Evolutionary conservation across 2,113 vertebrate genomes (phyloP), one percentile per base, ranked within the genome.

Genomic region (Diadophis punctatus): DNA sequence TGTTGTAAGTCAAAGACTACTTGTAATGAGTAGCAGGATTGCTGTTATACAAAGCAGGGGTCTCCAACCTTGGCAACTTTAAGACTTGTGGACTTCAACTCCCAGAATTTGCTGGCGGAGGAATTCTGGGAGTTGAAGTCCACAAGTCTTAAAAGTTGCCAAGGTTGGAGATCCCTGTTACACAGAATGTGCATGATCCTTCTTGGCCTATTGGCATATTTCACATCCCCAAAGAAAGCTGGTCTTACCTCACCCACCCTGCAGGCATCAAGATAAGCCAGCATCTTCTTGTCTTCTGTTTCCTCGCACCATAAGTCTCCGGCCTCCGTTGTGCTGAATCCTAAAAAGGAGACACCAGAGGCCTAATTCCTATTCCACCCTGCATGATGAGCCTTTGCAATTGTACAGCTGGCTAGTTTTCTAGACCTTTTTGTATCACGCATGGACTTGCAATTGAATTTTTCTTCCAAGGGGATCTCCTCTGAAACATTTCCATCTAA

Each of bases 231-330:
- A 4, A 8, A 87, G 49, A 63, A 25, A 49, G 14, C 8, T 56
- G 7, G 58, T 14, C 91, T 92, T 88, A 92, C 91, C 91, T 92
- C 91, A 12, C 91, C 91, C 49, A 92, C 91, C 25, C 48, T 92
- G 86, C 86, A 88, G 60, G 60, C 27, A 12, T 92, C 91, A 25
- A 46, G 8, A 52, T 92, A 92, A 88, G 49, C 91, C 60, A 74
- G 34, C 60, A 88, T 88, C 63, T 88, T 92, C 34, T 74, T 68
- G 22, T 74, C 49, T 53, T 92, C 87, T 8, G 58, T 22, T 30
- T 39, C 39, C 22, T 43, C 49, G 86, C 86, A 92, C 91, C 91
- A 92, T 39, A 92, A 51, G n/a, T 74, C 60, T 88, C 16, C 49
- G 7, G 49, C 4, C 1, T 88, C 58, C 1, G 2, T 68, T 1